Conservation (phyloP, 2,113 vertebrate genomes). For the Todiramphus saurophagus region DNA sequence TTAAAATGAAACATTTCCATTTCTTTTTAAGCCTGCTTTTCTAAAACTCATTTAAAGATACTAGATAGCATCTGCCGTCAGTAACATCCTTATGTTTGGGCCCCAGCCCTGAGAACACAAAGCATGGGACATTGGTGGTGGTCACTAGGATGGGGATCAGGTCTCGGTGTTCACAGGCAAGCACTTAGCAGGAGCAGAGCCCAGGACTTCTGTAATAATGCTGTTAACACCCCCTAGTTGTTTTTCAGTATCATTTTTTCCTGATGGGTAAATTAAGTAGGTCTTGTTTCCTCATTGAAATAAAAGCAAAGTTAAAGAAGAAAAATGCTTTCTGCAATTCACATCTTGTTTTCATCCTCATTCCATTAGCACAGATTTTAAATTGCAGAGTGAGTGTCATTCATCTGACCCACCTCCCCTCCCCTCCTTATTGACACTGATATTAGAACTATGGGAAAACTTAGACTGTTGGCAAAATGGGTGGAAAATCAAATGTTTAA, state of each 20-base stretch:
- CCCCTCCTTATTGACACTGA: constrained; percentile 13
- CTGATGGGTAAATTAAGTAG: not conserved
- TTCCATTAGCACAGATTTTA: not conserved
- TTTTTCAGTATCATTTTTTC: not conserved
- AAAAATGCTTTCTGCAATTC: not conserved
- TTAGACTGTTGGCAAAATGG: constrained; percentile 47
- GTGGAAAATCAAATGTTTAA: constrained; percentile 66
- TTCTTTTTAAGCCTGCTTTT: not conserved
- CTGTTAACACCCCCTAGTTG: not conserved
- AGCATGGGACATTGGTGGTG: fast-evolving
- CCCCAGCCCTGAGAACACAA: not conserved
- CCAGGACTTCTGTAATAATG: not conserved
- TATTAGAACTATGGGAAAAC: constrained; percentile 36
- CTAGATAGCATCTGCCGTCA: not conserved
- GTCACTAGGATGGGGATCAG: not conserved
- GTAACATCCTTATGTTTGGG: not conserved
- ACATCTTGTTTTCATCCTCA: not conserved
- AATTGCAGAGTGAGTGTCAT: not conserved
- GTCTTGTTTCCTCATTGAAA: not conserved
- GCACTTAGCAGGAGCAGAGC: not conserved
- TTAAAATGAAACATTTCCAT: not conserved
- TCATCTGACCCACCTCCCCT: not conserved
- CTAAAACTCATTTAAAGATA: not conserved
- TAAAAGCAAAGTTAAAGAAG: not conserved
- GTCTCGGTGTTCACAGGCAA: not conserved